Percentiles rank a stretch among this genome's conserved stretches.
phyloP scores from a whole-genome alignment of 2,888 invertebrate species.

The Lottia scabra region DNA sequence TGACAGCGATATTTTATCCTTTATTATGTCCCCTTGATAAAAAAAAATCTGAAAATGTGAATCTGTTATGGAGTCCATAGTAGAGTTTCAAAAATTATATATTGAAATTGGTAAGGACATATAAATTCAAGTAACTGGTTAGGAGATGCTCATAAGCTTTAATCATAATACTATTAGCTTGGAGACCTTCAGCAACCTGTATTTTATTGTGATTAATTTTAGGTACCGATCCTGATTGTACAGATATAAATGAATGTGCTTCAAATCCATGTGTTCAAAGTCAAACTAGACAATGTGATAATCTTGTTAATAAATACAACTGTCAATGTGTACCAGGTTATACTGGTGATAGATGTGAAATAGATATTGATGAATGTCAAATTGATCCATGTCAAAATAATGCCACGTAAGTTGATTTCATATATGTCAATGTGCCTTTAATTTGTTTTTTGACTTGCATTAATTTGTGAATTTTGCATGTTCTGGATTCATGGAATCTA shows the following conservation, averaged over 20 bases:
- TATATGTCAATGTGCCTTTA: too few species aligned
- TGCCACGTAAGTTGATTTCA: constrained; percentile 11
- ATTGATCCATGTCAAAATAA: constrained; percentile 8
- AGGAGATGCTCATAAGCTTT: neutral
- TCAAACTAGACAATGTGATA: constrained; percentile 21
- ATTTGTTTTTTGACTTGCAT: too few species aligned
- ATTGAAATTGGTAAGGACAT: too few species aligned
- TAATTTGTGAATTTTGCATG: too few species aligned
- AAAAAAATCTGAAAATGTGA: too few species aligned
- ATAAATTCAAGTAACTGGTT: too few species aligned
- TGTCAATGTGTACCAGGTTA: constrained; percentile 47
- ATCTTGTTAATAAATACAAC: constrained; percentile 33
- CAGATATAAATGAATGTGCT: constrained; percentile 43
- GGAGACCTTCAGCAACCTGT: neutral
- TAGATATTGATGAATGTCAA: constrained; percentile 38
- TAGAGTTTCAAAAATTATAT: too few species aligned
- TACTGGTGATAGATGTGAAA: constrained; percentile 31
- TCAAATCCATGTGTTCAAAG: constrained; percentile 36
- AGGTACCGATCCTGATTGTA: constrained; percentile 35
- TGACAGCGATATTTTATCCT: too few species aligned
- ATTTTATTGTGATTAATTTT: constrained; percentile 6
- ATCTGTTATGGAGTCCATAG: too few species aligned
- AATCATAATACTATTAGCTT: neutral
- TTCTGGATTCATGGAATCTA: too few species aligned
- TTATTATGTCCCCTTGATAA: too few species aligned